Base-by-base conservation (phyloP, 2,797 vertebrate genomes). In the Pangasius macronema region DNA sequence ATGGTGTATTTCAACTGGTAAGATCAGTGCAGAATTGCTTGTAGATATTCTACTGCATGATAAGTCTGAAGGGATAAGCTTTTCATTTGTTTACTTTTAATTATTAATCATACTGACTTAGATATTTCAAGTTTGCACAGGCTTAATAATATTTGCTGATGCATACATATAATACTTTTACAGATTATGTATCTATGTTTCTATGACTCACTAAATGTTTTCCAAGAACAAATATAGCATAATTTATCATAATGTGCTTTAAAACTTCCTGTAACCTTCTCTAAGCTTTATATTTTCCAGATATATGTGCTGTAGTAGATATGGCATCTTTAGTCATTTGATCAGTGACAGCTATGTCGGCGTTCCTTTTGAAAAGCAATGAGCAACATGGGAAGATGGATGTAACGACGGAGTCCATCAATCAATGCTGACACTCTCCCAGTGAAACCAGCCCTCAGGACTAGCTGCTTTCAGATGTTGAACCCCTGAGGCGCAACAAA, bases 21-120 rank as follows among this genome's bases (percentile, higher is more conserved):
- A 90, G 75, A 51, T 70, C 82, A 55, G 36, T 63, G 51, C 84
- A 82, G 82, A 85, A 85, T 68, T 79, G 76, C 33, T 87, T 92
- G 89, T 90, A 90, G 90, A 92, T 89, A 91, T 87, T 88, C 92
- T 93, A 92, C 93, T 93, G 91, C 93, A 92, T 93, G 92, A 94
- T 93, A 93, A 93, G 13, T 46, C 3, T 42, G 27, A 63, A 63
- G 13, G 63, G 42, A 9, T 46, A 8, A 14, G 2, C 13, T 82
- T 9, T 61, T 7, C 13, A 6, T 24, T 27, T 81, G 36, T 65
- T 30, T 82, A n/a, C 14, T 46, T 30, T 82, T 82, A 16, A 65
- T 82, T 18, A n/a, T 49, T 63, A 11, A 65, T 49, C 11, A 30
- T 33, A 49, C 14, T 81, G 33, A 14, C 55, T 42, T 5, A 24